Evolutionary conservation across 2,797 vertebrate species (phyloP), one percentile per base, ranked within the genome.

Genomic region (Acipenser transmontanus): DNA sequence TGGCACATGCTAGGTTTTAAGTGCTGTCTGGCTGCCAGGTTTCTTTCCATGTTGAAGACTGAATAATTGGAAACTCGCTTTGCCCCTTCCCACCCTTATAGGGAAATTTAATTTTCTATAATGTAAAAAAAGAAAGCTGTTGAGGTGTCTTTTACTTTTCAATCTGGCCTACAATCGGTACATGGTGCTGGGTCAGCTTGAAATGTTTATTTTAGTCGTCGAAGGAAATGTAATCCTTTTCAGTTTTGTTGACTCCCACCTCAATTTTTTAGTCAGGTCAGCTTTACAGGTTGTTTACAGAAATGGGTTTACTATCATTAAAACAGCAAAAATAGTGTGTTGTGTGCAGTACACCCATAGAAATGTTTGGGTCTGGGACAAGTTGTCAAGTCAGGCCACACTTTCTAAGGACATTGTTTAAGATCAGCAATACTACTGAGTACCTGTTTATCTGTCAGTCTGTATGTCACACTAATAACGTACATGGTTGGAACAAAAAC

Each of bases 41-140:
- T 79, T 86, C 88, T 90, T 88, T 89, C 85, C 85, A 84, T 83
- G 79, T 80, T 85, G 85, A 83, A 81, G 81, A 83, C 77, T 84
- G 71, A 82, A 87, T 87, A 83, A 77, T 85, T 81, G 80, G 81
- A 82, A 84, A 76, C 81, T 86, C 83, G 84, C 88, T 84, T 81
- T 80, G 84, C 74, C 80, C 67, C 73, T 77, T 80, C 81, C 76
- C 47, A 84, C 82, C 78, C 81, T 82, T 85, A 76, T 80, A 74
- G 77, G 85, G 82, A 91, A 91, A 94, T 89, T 91, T 82, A 89
- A 90, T 92, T 90, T 86, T 82, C 85, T 78, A 77, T 81, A 80
- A 85, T 78, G 78, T 84, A 86, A 85, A 90, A 85, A 88, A 80
- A 78, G 85, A 84, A 84, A 50, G 61, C 71, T 70, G 56, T 48